Conservation (phyloP, 2,888 invertebrate genomes). For the Helobdella robusta region DNA sequence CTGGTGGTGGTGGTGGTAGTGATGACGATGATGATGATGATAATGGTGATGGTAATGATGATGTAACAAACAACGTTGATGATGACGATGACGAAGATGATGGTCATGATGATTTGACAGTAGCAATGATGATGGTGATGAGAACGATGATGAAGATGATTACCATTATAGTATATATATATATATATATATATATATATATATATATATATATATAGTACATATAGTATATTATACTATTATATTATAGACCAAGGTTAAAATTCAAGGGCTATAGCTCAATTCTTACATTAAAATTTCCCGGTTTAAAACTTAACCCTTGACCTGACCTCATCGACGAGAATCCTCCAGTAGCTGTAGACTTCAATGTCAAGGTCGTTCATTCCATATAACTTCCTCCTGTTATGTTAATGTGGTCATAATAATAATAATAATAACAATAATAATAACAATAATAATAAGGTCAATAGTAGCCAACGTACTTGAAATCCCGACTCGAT, state of each 20-base stretch:
- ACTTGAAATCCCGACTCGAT: no score
- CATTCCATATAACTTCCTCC: conserved; percentile 41
- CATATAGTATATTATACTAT: no score
- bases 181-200: background rate
- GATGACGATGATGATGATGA: conserved; percentile 1
- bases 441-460: no score
- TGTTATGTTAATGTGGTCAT: no score
- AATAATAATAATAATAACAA: no score
- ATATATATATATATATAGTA: no score
- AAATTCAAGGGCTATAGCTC: no score
- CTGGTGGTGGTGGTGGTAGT: conserved; percentile 16
- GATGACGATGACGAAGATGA: conserved; percentile 3
- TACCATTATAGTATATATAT: background rate
- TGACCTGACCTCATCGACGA: conserved; percentile 45
- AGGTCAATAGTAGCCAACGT: no score
- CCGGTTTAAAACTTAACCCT: background rate
- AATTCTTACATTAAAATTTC: no score
- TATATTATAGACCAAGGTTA: no score
- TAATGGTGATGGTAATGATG: conserved; percentile 6
- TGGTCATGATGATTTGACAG: conserved; percentile 3
- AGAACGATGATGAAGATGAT: background rate
- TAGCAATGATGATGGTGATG: background rate
- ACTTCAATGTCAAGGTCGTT: conserved; percentile 46
- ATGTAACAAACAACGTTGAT: background rate
- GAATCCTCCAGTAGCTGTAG: conserved; percentile 44